Percentiles rank a stretch among this genome's conserved stretches.
Evolutionary conservation across 1,140 invertebrate genomes (phyloP).

Genomic region (Cardiocondyla obscurior): DNA sequence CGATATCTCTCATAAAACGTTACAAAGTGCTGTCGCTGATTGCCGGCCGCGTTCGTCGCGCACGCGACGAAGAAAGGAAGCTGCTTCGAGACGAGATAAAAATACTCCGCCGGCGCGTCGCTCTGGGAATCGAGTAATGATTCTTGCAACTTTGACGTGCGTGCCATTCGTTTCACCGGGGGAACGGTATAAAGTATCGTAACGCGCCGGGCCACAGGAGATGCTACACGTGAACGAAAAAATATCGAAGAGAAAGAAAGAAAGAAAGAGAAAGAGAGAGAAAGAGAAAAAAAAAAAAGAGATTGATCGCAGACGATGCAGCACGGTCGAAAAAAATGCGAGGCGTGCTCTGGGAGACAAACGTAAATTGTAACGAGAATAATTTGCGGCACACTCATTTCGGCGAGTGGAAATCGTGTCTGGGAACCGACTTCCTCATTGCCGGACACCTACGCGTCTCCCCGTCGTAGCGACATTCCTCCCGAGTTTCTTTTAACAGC

Average conservation of each 20-base stretch:
- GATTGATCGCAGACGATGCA: no score
- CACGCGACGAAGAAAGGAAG: slow-evolving; percentile 38
- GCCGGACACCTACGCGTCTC: slow-evolving; percentile 28
- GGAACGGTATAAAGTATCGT: slow-evolving; percentile 21
- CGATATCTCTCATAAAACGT: slow-evolving; percentile 41
- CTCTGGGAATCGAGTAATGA: slow-evolving; percentile 43
- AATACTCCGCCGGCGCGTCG: slow-evolving; percentile 19
- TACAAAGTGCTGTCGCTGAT: slow-evolving; percentile 39
- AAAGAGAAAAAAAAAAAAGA: no score
- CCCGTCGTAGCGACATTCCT: slow-evolving; percentile 15
- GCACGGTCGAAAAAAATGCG: not conserved
- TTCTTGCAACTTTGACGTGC: slow-evolving; percentile 32
- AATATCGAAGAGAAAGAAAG: not conserved
- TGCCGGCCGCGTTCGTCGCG: slow-evolving; percentile 1
- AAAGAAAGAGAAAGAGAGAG: not conserved
- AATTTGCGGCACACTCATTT: not conserved
- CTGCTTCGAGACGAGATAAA: slow-evolving; percentile 13
- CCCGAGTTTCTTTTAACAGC: not conserved
- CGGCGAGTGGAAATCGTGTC: slow-evolving; percentile 1
- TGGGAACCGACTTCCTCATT: slow-evolving; percentile 30
- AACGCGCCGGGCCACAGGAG: not conserved
- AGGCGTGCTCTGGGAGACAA: not conserved
- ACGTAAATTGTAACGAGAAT: not conserved
- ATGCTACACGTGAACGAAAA: slow-evolving; percentile 5
- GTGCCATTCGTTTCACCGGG: not conserved